Evolutionary conservation across 2,888 invertebrate species (phyloP), one percentile per base, ranked within the genome.

Genomic region (Hoplodrina blanda): DNA sequence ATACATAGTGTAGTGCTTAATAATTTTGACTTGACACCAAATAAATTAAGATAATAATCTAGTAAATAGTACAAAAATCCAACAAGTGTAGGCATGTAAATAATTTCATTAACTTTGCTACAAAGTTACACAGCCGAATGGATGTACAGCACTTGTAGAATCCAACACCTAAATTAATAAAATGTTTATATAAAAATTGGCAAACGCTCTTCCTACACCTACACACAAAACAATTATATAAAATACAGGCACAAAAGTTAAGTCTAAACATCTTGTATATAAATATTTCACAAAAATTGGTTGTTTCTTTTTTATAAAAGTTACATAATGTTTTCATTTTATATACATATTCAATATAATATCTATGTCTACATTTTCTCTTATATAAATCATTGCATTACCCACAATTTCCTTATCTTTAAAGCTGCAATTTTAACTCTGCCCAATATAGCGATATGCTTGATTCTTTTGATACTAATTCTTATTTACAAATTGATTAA

Each of bases 171-270:
- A 85, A 77, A 82, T 64, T 85, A 83, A 79, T 65, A 73, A 85
- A 81, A 86, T 84, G 86, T 87, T 88, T 86, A 87, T 86, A 85
- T 75, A 82, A 80, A 83, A 81, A 86, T 86, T 89, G 89, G 88
- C 88, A 87, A 88, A 88, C 77, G 63, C 81, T 76, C 76, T 80
- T 87, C 90, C 91, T 91, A 91, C 91, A 90, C 91, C 90, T 91
- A 91, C 70, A 78, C 77, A 84, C 81, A 87, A 84, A 88, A 85
- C 82, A 84, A 81, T 82, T 69, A 76, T 79, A 78, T 82, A 85
- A 86, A 86, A 87, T 87, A 90, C 83, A 89, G 90, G 87, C 90
- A 91, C 89, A 87, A 84, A 82, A 69, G 76, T 81, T 76, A 73
- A 79, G 46, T 62, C 59, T 78, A 73, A 70, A 66, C 53, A 72